Percentiles rank a stretch among this genome's conserved stretches.
Conservation (phyloP, 1,140 invertebrate species). For the Drosophila miranda region DNA sequence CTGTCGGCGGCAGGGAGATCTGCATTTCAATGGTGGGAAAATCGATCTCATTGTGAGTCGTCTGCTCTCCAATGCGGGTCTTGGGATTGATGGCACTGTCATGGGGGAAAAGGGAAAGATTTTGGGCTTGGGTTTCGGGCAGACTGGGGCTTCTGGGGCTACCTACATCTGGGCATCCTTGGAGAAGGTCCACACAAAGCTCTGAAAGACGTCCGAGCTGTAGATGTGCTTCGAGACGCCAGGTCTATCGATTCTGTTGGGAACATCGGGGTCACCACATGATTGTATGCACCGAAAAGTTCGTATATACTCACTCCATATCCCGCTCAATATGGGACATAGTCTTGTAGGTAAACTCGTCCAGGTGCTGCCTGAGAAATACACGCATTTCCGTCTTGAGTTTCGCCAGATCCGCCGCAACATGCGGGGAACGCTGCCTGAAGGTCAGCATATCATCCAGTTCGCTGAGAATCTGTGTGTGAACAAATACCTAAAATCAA, state of each 20-base stretch:
- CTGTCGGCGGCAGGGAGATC: constrained; percentile 84
- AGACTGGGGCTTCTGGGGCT: no score
- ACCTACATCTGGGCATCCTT: constrained; percentile 76
- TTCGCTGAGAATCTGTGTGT: constrained; percentile 68
- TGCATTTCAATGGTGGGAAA: constrained; percentile 85
- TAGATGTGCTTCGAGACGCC: constrained; percentile 78
- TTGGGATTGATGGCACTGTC: constrained; percentile 71
- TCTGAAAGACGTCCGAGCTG: constrained; percentile 74
- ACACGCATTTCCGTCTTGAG: constrained; percentile 75
- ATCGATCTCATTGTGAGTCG: constrained; percentile 83
- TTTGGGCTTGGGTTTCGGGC: no score
- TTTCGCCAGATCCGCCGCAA: constrained; percentile 57
- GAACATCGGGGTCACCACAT: not conserved
- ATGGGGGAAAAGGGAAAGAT: not conserved
- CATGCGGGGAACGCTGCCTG: constrained; percentile 45
- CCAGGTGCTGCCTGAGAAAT: constrained; percentile 70
- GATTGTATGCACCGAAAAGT: no score
- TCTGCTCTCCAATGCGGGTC: constrained; percentile 70
- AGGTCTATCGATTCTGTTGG: constrained; percentile 68
- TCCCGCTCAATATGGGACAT: constrained; percentile 81
- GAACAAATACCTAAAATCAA: no score
- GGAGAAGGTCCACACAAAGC: constrained; percentile 80
- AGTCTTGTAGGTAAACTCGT: constrained; percentile 81
- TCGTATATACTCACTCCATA: constrained; percentile 66
- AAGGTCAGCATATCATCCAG: constrained; percentile 65